Conservation (phyloP, 2,888 invertebrate genomes). For the Agonopterix subpropinquella region DNA sequence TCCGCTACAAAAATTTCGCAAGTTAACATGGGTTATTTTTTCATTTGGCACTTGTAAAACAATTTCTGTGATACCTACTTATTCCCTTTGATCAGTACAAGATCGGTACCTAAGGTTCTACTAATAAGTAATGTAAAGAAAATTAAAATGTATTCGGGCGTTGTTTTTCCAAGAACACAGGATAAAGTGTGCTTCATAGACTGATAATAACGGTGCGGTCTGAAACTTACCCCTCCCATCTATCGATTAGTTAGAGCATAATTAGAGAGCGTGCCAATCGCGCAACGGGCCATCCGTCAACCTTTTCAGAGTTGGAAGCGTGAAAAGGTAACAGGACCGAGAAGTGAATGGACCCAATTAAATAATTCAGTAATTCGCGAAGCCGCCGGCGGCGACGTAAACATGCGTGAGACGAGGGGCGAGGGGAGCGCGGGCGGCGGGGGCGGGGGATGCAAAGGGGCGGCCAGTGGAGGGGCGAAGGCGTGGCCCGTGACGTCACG, state of each 20-base stretch:
- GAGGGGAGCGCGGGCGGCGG: conserved; percentile 14
- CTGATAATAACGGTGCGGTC: background rate
- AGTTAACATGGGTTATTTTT: no score
- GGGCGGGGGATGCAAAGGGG: conserved; percentile 18
- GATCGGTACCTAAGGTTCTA: no score
- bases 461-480: conserved; percentile 52
- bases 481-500: conserved; percentile 70
- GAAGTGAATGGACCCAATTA: conserved; percentile 73
- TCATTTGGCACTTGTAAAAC: no score
- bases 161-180: no score
- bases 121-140: background rate
- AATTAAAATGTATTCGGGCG: background rate
- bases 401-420: conserved; percentile 64
- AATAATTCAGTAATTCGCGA: conserved; percentile 73
- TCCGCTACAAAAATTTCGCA: no score
- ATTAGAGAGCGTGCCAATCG: conserved; percentile 53
- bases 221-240: conserved; percentile 4
- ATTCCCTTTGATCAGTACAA: no score
- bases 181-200: background rate
- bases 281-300: conserved; percentile 51
- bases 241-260: conserved; percentile 36
- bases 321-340: conserved; percentile 64
- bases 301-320: conserved; percentile 56
- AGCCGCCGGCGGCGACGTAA: conserved; percentile 70
- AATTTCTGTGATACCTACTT: no score